Conservation (phyloP, 2,888 invertebrate species). For the Hydraecia micacea region DNA sequence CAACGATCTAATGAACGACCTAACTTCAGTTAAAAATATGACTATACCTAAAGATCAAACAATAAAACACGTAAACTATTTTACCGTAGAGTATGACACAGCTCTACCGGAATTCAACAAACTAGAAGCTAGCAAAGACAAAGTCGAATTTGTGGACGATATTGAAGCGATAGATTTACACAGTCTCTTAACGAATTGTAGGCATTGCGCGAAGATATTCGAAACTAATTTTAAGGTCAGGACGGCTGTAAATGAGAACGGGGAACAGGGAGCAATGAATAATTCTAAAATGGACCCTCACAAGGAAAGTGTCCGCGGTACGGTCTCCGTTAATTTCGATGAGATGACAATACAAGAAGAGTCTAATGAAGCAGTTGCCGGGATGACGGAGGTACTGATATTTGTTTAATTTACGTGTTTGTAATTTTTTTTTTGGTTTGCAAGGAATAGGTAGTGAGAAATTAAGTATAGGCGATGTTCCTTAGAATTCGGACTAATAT, state of each 20-base stretch:
- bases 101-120: constrained; percentile 50
- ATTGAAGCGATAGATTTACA: constrained; percentile 52
- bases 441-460: too few relatives aligned
- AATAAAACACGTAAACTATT: constrained; percentile 81
- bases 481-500: too few relatives aligned
- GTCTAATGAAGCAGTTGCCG: constrained; percentile 70
- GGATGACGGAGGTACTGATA: constrained; percentile 76
- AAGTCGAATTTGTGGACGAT: constrained; percentile 58
- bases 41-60: constrained; percentile 73
- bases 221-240: constrained; percentile 73
- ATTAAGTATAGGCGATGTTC: too few relatives aligned
- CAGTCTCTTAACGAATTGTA: constrained; percentile 71
- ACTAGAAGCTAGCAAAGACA: constrained; percentile 45
- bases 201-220: constrained; percentile 75
- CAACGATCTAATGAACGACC: constrained; percentile 79
- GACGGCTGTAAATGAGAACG: constrained; percentile 70
- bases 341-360: constrained; percentile 70
- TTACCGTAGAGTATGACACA: constrained; percentile 79
- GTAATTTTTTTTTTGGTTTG: neutral
- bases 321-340: constrained; percentile 75
- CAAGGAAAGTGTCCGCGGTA: constrained; percentile 55
- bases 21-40: constrained; percentile 78
- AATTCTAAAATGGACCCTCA: constrained; percentile 59
- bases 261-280: constrained; percentile 54
- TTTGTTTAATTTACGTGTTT: neutral